A percentile compares a stretch with the other conserved stretches of the same genome.
phyloP scores from a whole-genome alignment of 2,888 invertebrate species.

The Hirudinaria manillensis region DNA sequence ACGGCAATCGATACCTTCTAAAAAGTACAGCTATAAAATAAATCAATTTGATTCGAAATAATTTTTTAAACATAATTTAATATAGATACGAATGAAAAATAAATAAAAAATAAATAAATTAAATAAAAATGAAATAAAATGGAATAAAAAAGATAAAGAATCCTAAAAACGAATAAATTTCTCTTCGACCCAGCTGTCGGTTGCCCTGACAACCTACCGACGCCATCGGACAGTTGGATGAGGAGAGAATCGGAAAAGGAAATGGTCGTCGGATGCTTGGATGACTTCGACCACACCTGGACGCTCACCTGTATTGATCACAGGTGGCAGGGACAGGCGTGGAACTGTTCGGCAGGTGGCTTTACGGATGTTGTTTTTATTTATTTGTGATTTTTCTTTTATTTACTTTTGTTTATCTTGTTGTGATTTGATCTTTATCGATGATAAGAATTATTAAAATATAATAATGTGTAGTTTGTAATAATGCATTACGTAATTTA shows the following conservation, averaged over 20 bases:
- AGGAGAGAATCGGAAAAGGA: slow-evolving; percentile 3
- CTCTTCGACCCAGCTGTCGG: slow-evolving; percentile 30
- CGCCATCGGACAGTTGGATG: slow-evolving; percentile 31
- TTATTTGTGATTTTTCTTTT: background rate
- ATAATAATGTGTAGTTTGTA: too few species aligned
- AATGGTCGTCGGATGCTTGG: slow-evolving; percentile 27
- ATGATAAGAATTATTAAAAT: too few species aligned
- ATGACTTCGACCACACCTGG: slow-evolving; percentile 32
- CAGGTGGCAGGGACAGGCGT: slow-evolving; percentile 33
- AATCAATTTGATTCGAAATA: too few species aligned
- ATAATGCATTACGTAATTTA: too few species aligned
- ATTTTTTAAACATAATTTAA: too few species aligned
- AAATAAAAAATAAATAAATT: background rate
- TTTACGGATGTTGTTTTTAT: background rate
- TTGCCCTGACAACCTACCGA: slow-evolving; percentile 27
- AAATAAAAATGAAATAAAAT: background rate
- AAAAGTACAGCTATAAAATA: too few species aligned
- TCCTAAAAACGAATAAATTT: background rate
- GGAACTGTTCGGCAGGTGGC: slow-evolving; percentile 34
- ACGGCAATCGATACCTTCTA: too few species aligned
- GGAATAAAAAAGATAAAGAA: too few species aligned
- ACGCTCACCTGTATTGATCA: slow-evolving; percentile 32
- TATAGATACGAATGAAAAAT: too few species aligned
- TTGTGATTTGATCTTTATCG: too few species aligned
- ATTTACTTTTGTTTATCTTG: too few species aligned